Percentiles rank a stretch among this genome's conserved stretches.
Evolutionary conservation across 2,797 vertebrate species (phyloP).

Genomic region (Propithecus perrieri): DNA sequence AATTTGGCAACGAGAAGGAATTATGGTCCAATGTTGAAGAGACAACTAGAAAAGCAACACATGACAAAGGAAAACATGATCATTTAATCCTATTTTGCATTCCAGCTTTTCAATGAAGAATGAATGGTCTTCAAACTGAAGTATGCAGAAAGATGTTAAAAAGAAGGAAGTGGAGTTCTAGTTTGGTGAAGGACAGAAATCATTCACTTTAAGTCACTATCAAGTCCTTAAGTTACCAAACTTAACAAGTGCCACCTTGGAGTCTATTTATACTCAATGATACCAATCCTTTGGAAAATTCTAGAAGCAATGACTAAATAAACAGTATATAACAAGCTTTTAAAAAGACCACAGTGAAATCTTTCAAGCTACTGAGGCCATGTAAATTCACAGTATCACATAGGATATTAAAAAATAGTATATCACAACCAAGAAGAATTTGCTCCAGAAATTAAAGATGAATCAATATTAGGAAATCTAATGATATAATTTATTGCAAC

Average conservation of each 20-base stretch:
- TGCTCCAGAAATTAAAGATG: slow-evolving; percentile 6
- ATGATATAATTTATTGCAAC: not conserved
- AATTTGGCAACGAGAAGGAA: not conserved
- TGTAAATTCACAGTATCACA: not conserved
- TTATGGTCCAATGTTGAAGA: not conserved
- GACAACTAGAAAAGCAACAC: not conserved
- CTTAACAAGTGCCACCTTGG: not conserved
- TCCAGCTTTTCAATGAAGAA: slow-evolving; percentile 24
- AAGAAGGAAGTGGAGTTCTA: not conserved
- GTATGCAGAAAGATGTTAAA: not conserved
- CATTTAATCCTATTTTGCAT: not conserved
- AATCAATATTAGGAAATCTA: not conserved
- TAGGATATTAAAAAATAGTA: not conserved
- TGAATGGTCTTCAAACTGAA: not conserved
- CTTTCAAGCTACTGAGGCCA: not conserved
- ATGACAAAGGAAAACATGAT: not conserved
- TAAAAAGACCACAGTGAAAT: not conserved
- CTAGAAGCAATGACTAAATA: not conserved
- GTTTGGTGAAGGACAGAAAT: not conserved
- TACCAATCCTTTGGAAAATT: not conserved
- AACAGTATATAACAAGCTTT: not conserved
- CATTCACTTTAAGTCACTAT: not conserved
- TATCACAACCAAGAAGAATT: not conserved
- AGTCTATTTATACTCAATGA: not conserved
- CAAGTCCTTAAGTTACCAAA: not conserved